phyloP scores from a whole-genome alignment of 2,888 invertebrate species.

The Apamea monoglypha region DNA sequence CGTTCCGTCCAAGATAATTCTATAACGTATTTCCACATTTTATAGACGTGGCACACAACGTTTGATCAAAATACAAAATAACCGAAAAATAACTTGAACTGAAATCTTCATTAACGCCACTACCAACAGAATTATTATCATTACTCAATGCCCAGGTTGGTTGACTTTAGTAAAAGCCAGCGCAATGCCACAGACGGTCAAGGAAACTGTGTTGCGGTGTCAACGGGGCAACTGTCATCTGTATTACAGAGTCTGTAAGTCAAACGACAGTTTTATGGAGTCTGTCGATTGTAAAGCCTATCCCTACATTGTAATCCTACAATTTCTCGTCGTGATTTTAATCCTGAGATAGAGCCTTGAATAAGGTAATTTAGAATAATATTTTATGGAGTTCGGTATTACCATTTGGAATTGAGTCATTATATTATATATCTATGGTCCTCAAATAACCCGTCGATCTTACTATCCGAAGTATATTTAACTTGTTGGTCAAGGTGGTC shows the following conservation, averaged over 20 bases:
- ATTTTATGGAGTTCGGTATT: neutral
- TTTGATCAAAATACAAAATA: neutral
- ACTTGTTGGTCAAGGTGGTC: neutral
- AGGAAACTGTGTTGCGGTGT: slow-evolving; percentile 39
- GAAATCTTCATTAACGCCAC: neutral
- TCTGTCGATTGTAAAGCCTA: slow-evolving; percentile 20
- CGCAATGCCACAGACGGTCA: neutral
- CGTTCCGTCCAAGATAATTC: too few species aligned
- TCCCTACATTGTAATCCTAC: slow-evolving; percentile 19
- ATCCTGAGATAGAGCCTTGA: slow-evolving; percentile 16
- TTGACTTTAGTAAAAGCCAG: neutral
- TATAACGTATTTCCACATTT: too few species aligned
- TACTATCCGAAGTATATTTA: neutral
- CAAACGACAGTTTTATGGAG: slow-evolving; percentile 32
- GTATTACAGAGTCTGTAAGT: slow-evolving; percentile 31
- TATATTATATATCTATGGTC: neutral
- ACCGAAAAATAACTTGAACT: neutral
- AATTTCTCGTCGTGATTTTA: slow-evolving; percentile 23
- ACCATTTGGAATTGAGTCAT: slow-evolving; percentile 4
- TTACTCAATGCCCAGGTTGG: neutral
- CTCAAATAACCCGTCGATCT: neutral
- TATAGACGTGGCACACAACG: too few species aligned
- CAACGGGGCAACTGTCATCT: slow-evolving; percentile 50
- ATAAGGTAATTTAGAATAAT: neutral
- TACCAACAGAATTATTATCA: neutral